Evolutionary conservation across 2,888 invertebrate species (phyloP), one percentile per base, ranked within the genome.

Genomic region (Drosophila buzzatii): DNA sequence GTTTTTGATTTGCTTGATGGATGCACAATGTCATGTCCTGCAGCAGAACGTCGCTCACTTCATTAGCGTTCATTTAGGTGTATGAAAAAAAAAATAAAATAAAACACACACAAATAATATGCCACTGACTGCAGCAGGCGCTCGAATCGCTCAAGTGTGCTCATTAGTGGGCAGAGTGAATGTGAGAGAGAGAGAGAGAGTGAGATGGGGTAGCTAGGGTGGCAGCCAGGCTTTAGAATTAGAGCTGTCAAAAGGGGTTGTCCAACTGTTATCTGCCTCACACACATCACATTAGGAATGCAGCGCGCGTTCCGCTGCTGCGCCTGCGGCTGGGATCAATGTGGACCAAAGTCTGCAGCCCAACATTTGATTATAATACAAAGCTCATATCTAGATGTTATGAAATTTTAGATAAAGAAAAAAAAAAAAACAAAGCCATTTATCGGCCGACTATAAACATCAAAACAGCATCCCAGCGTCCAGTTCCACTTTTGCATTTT

Each of bases 381-480:
- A 85, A 89, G 77, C 85, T 85, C 88, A 85, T 85, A 85, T 89
- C 85, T 89, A 69, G 90, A 89, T 85, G 75, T 75, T 80, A 89
- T 82, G 70, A 82, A 82, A 73, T 71, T 74, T 39, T 9, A 69
- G 58, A 71, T 79, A 70, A 55, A 51, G 39, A 4, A 23, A 44
- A 37, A 4, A 37, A 2, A 44, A 57, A 33, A 33, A 1, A 33
- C 18, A 61, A 62, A 55, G 64, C 37, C 58, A 76, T 78, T 79
- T 79, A 69, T 62, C 66, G 49, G 55, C 20, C 51, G 23, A 37
- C 53, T 20, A 37, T 16, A 16, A 37, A 23, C 53, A 37, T 16
- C 53, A 23, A 44, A 64, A 37, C 83, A 83, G 75, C 88, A 72
- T 84, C 82, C 74, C 58, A 57, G 58, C 31, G 62, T 59, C 51